Conservation (phyloP, 2,888 invertebrate species). For the Patella ulyssiponensis region DNA sequence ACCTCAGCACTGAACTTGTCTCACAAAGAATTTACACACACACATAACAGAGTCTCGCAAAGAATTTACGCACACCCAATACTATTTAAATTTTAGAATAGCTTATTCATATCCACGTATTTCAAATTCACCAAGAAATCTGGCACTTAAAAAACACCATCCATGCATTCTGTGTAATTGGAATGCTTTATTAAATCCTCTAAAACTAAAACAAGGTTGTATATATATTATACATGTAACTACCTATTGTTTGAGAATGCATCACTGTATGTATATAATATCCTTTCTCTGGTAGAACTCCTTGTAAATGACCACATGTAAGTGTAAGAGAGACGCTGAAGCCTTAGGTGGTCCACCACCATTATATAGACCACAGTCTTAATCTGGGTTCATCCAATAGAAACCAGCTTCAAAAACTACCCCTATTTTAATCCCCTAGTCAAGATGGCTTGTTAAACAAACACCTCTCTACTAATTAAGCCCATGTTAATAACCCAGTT, state of each 20-base stretch:
- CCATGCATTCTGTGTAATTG: too few relatives aligned
- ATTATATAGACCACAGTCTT: background rate
- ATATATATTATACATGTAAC: background rate
- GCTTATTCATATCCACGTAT: too few relatives aligned
- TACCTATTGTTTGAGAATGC: conserved; percentile 5
- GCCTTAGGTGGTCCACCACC: background rate
- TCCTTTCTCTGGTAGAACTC: background rate
- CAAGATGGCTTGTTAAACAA: background rate
- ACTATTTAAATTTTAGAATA: too few relatives aligned
- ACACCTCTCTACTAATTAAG: conserved; percentile 3
- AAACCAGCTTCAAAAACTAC: conserved; percentile 7
- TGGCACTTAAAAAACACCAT: too few relatives aligned
- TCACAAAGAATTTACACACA: too few relatives aligned
- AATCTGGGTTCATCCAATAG: background rate
- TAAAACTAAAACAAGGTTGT: too few relatives aligned
- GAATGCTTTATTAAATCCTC: too few relatives aligned
- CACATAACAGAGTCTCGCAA: too few relatives aligned
- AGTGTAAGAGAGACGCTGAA: background rate
- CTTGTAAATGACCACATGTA: background rate
- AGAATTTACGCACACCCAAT: too few relatives aligned
- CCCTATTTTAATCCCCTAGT: background rate
- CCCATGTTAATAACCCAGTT: background rate
- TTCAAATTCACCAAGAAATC: too few relatives aligned
- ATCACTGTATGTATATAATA: background rate
- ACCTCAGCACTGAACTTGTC: too few relatives aligned